Evolutionary conservation across 2,888 invertebrate species (phyloP).

Genomic region (Myopa tessellatipennis): DNA sequence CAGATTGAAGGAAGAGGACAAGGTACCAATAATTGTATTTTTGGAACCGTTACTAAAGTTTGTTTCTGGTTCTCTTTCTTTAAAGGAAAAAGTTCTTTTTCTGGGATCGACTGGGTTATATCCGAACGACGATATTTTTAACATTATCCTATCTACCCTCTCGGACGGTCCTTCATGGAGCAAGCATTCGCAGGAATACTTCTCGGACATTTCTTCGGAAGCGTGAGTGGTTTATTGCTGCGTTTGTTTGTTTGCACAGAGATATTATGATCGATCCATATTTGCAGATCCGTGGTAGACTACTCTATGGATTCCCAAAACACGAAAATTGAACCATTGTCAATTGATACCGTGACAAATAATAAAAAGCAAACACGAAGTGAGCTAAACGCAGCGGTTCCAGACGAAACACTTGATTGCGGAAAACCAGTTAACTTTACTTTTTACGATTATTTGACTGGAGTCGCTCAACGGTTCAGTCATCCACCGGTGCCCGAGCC

Average conservation of each 20-base stretch:
- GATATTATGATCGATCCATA: not conserved
- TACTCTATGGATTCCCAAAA: not conserved
- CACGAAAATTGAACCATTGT: constrained; percentile 11
- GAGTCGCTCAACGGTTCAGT: constrained; percentile 83
- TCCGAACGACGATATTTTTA: constrained; percentile 76
- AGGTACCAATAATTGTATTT: constrained; percentile 34
- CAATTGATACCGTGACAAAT: not conserved
- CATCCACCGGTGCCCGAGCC: constrained; percentile 89
- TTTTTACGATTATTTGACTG: constrained; percentile 88
- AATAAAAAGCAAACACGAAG: constrained; percentile 23
- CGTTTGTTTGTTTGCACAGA: not conserved
- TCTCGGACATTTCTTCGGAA: constrained; percentile 48
- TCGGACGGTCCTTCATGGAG: constrained; percentile 74
- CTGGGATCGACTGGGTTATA: constrained; percentile 47
- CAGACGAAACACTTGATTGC: constrained; percentile 80
- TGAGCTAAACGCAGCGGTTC: constrained; percentile 33
- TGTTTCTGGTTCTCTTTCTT: not conserved
- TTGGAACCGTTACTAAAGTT: not conserved
- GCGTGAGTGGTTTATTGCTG: constrained; percentile 38
- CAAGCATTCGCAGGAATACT: constrained; percentile 69
- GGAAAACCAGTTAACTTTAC: constrained; percentile 89
- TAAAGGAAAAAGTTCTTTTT: constrained; percentile 47
- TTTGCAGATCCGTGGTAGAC: not conserved
- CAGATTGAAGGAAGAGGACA: constrained; percentile 46
- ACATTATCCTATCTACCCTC: constrained; percentile 80